phyloP scores from a whole-genome alignment of 2,113 vertebrate genomes.

The Cinclus mexicanus region DNA sequence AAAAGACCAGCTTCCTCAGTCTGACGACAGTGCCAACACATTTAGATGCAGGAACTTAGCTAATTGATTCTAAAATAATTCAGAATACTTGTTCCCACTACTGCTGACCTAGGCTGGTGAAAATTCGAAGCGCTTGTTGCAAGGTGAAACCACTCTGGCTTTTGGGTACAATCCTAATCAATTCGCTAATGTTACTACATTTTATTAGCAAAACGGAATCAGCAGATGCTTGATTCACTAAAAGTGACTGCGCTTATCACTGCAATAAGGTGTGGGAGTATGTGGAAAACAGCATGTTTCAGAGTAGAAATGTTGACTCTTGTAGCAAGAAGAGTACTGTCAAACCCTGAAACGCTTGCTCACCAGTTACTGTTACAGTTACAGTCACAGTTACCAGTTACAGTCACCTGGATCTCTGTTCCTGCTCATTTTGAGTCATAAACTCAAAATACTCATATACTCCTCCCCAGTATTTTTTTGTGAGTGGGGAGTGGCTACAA shows the following conservation, averaged over 20 bases:
- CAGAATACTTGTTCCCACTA: neutral
- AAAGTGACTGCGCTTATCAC: neutral
- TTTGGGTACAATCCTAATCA: neutral
- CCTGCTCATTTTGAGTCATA: neutral
- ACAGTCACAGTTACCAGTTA: no score
- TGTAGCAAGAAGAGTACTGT: neutral
- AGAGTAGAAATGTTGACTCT: neutral
- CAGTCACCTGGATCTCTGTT: neutral
- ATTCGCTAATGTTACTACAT: neutral
- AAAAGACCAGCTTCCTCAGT: neutral
- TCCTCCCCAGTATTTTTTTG: neutral
- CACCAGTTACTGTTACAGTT: neutral
- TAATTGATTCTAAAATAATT: neutral
- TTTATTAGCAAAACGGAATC: neutral
- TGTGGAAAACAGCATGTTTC: fast-evolving
- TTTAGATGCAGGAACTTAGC: neutral
- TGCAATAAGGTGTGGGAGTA: neutral
- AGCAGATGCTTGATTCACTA: neutral
- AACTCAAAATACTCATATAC: neutral
- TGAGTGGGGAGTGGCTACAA: fast-evolving
- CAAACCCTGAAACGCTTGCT: neutral
- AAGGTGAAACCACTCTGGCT: neutral
- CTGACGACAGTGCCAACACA: neutral
- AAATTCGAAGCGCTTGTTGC: neutral
- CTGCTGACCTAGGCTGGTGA: neutral